Evolutionary conservation across 2,888 invertebrate species (phyloP).

Genomic region (Portevinia maculata): DNA sequence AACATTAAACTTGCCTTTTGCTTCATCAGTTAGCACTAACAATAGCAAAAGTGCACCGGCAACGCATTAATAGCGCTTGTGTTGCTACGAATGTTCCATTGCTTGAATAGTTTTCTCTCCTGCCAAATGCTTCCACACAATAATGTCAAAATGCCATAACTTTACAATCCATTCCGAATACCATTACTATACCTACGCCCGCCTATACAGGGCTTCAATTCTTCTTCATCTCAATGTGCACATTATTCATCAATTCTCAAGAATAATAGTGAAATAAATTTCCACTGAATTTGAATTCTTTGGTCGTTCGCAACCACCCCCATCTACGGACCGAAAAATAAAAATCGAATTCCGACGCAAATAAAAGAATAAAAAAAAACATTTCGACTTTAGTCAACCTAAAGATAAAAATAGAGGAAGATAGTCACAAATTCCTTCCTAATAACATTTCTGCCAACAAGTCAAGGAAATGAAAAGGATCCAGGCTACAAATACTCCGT

Average conservation of each 20-base stretch:
- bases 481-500: constrained; percentile 32
- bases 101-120: constrained; percentile 11
- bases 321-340: constrained; percentile 40
- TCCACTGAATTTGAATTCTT: constrained; percentile 63
- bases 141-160: constrained; percentile 70
- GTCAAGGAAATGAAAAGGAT: constrained; percentile 69
- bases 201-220: constrained; percentile 7
- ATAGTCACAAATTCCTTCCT: constrained; percentile 35
- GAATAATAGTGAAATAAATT: constrained; percentile 70
- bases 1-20: constrained; percentile 28
- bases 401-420: constrained; percentile 22
- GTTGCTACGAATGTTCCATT: constrained; percentile 43
- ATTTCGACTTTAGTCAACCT: constrained; percentile 57
- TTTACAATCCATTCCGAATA: constrained; percentile 53
- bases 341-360: constrained; percentile 65
- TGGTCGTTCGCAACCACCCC: constrained; percentile 8
- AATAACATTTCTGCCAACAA: constrained; percentile 53
- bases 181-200: constrained; percentile 57
- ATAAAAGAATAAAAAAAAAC: constrained; percentile 20
- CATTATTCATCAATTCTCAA: constrained; percentile 67
- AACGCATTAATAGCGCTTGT: constrained; percentile 50
- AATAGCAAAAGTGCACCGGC: constrained; percentile 18
- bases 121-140: constrained; percentile 54
- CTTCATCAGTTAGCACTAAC: constrained; percentile 2
- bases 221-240: constrained; percentile 18